Conservation (phyloP, 92 coral and sea anemone genomes). For the Palythoa grandis region DNA sequence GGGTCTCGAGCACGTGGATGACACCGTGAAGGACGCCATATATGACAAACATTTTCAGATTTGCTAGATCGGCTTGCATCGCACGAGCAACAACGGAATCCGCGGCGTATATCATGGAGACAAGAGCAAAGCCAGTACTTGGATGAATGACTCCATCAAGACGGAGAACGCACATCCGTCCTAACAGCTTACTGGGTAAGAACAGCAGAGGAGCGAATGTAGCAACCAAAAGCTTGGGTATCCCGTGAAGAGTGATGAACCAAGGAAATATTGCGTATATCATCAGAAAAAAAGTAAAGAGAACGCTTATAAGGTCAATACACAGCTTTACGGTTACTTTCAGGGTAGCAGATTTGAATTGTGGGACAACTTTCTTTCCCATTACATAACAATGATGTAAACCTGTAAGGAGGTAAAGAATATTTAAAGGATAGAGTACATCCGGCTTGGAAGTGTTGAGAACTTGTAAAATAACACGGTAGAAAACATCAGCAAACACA, state of each 20-base stretch:
- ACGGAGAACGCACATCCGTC: constrained; percentile 8
- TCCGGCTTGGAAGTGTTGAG: neutral
- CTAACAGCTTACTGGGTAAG: neutral
- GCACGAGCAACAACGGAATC: neutral
- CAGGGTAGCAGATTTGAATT: neutral
- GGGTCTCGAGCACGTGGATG: neutral
- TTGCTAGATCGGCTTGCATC: neutral
- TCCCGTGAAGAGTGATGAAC: constrained; percentile 12
- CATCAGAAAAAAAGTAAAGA: neutral
- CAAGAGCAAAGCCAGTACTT: neutral
- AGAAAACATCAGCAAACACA: neutral
- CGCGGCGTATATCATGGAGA: neutral
- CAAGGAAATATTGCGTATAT: constrained; percentile 6
- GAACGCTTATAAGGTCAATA: neutral
- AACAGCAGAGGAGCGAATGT: neutral
- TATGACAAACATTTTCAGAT: neutral
- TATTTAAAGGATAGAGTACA: neutral
- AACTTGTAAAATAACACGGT: neutral
- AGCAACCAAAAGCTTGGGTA: constrained; percentile 12
- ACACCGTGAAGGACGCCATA: constrained; percentile 1
- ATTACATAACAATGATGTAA: constrained; percentile 8
- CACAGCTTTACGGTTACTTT: neutral
- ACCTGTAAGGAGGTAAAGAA: neutral
- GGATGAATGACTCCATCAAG: neutral
- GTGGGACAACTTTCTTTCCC: constrained; percentile 15